Conservation (phyloP, 35 echinoderm and acorn worm genomes). For the Heliocidaris erythrogramma region DNA sequence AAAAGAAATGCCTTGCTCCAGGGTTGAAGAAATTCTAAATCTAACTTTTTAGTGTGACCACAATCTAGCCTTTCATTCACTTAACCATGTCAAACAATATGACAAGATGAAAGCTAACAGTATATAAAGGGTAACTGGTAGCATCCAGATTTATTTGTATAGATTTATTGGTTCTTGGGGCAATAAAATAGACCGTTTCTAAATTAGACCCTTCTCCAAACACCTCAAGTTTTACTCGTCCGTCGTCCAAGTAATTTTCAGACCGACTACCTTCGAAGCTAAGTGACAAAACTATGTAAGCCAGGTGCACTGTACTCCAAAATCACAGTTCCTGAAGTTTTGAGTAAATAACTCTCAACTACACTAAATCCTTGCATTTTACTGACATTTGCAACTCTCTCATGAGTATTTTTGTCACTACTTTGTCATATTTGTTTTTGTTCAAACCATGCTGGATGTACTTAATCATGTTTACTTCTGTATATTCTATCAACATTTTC, state of each 20-base stretch:
- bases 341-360: not conserved
- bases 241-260: not conserved
- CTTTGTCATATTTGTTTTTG: too few relatives aligned
- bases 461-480: too few relatives aligned
- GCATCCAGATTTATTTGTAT: not conserved
- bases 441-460: too few relatives aligned
- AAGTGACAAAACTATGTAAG: not conserved
- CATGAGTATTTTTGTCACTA: too few relatives aligned
- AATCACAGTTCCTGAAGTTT: not conserved
- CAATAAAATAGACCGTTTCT: not conserved
- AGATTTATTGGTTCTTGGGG: not conserved
- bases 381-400: not conserved
- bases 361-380: not conserved
- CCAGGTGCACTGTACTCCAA: not conserved
- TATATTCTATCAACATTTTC: too few relatives aligned
- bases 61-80: too few relatives aligned
- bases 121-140: conserved; percentile 1
- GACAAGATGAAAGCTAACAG: conserved; percentile 2
- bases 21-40: too few relatives aligned
- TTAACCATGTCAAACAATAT: not conserved
- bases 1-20: too few relatives aligned
- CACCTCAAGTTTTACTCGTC: not conserved
- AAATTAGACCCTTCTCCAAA: not conserved
- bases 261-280: not conserved
- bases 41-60: too few relatives aligned